Base-by-base conservation (phyloP, 2,797 vertebrate species). In the Euthynnus affinis region DNA sequence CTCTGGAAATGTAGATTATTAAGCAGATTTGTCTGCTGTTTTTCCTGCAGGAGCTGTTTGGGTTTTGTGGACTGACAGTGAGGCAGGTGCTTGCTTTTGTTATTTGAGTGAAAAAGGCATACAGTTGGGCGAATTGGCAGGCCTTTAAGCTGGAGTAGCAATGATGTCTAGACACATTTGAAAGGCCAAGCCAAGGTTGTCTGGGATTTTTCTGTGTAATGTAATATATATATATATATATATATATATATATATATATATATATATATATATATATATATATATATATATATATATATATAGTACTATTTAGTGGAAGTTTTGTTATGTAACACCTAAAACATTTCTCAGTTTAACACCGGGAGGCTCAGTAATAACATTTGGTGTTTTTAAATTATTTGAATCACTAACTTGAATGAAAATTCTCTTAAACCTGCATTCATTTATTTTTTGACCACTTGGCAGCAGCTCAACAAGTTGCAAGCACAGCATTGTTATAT, bases 1-100 rank as follows among this genome's bases (percentile, higher is more conserved):
- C 59, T 78, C 58, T 88, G 79, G 73, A 90, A 89, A 85, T 73
- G 60, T 72, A 58, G 80, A 83, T 88, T 86, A 84, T 88, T 67
- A 84, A 80, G 86, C 9, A 7, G 70, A 86, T 90, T 84, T 87
- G 71, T 78, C 61, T 87, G 23, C 57, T 53, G 65, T 74, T 80
- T 79, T 69, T 80, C 49, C 62, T 78, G 72, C 59, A 58, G 65
- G 74, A 82, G 55, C 52, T 46, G 57, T 82, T 40, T 73, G 49
- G 55, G 73, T 78, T 79, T 74, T 65, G 49, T 32, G 60, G 66
- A 48, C 46, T 87, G 79, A 73, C 74, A 77, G 64, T 48, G 46
- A 80, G 65, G 44, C 81, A 88, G 87, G 87, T 88, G 79, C n/a
- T 58, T n/a, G 8, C 56, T 73, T 80, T 58, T 82, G 68, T 78